These are phyloP conservation scores for Chloropsis cyanopogon DNA, from an alignment of 2,113 vertebrate genomes.

Conservation along the genomic window DNA sequence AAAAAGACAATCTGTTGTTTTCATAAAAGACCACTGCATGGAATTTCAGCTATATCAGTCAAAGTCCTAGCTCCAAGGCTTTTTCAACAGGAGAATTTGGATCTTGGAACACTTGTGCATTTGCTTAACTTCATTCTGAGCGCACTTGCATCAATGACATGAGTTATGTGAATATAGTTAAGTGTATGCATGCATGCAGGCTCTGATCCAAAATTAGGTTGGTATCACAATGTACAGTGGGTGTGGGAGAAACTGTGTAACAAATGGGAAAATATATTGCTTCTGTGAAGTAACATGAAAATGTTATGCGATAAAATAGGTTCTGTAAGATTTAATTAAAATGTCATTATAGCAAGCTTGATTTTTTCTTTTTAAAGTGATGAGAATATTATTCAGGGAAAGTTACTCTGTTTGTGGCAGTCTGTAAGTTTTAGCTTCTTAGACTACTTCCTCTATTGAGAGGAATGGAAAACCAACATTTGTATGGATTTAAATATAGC, in stretches of 20 bases:
- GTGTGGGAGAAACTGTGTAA: conserved; percentile 49
- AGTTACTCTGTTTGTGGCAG: not conserved
- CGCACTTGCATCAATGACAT: conserved; percentile 11
- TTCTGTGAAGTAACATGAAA: conserved; percentile 40
- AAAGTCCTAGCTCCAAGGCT: conserved; percentile 37
- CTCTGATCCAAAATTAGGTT: conserved; percentile 56
- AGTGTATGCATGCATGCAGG: conserved; percentile 56
- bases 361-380: not conserved
- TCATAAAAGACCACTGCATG: conserved; percentile 44
- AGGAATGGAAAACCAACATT: not conserved
- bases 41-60: conserved; percentile 52
- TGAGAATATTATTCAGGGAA: not conserved
- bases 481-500: not conserved
- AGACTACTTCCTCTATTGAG: not conserved
- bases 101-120: conserved; percentile 12
- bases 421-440: not conserved
- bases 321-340: conserved; percentile 55
- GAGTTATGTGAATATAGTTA: conserved; percentile 54
- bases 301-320: conserved; percentile 41
- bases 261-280: conserved; percentile 54
- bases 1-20: conserved; percentile 59
- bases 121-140: conserved; percentile 50
- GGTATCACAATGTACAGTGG: conserved; percentile 53
- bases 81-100: conserved; percentile 36
- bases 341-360: conserved; percentile 14